Evolutionary conservation across 2,797 vertebrate species (phyloP), one percentile per base, ranked within the genome.

Genomic region (Semotilus atromaculatus): DNA sequence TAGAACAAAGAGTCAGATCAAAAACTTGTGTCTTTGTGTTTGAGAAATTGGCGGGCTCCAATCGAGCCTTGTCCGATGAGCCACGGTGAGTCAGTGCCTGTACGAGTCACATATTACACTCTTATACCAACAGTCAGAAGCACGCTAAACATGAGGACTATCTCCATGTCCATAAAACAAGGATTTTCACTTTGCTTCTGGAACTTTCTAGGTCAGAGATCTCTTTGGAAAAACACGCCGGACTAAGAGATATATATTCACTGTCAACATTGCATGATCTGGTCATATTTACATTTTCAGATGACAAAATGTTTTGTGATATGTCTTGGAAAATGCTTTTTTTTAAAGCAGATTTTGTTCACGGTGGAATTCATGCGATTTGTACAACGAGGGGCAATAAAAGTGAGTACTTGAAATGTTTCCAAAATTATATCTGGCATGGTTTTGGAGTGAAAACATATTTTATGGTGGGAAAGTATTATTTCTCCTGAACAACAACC

Each of bases 11-110:
- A 91, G 48, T 89, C 26, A 87, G 84, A 89, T 86, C 84, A 88
- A 72, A 84, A 90, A 87, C 18, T 75, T 62, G 53, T 83, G 53
- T 83, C 40, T 85, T 85, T 85, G 72, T 87, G 74, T 89, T 93
- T 92, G 83, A 94, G 78, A 90, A 94, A 95, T 93, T 94, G 93
- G 93, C 92, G 92, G 91, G 91, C 80, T 85, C 91, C 83, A 93
- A 92, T 66, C 83, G 43, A 80, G 83, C 68, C 82, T 58, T 40
- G 79, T 81, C 91, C 90, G 92, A 93, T 95, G 95, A 96, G 94
- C 94, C 94, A 95, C 64, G 91, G 91, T 95, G 95, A 96, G 94
- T 96, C 94, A 96, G 89, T 92, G 91, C 91, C 89, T 18, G 86
- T 87, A 88, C 90, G 91, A 93, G 93, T 93, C 89, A 92, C 89